Evolutionary conservation across 2,113 vertebrate species (phyloP).

Genomic region (Corydoras sp.): DNA sequence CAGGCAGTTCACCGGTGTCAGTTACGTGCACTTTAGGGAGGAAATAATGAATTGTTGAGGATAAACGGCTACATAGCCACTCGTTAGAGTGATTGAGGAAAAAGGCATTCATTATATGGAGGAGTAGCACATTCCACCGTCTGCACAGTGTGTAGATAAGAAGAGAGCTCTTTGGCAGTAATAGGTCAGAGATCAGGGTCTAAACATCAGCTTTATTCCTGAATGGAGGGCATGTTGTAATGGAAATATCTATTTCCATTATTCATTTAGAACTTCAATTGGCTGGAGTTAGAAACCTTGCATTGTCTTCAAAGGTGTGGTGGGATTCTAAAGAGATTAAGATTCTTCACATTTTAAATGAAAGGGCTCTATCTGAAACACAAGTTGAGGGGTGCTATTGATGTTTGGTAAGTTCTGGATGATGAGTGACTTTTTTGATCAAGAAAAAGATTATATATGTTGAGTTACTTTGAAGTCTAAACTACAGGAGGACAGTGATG

Average conservation of each 20-base stretch:
- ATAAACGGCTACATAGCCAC: not conserved
- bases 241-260: not conserved
- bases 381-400: no score
- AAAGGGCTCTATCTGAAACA: not conserved
- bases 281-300: not conserved
- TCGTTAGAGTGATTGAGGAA: not conserved
- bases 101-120: constrained; percentile 13
- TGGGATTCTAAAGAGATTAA: not conserved
- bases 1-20: not conserved
- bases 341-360: not conserved
- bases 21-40: constrained; percentile 5
- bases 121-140: constrained; percentile 41
- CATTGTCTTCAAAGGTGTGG: not conserved
- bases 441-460: no score
- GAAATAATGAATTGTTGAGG: not conserved
- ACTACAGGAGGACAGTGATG: no score
- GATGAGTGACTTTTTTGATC: no score
- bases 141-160: constrained; percentile 52
- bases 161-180: constrained; percentile 43
- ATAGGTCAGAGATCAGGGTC: constrained; percentile 47
- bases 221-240: constrained; percentile 21
- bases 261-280: not conserved
- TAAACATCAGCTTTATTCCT: constrained; percentile 40
- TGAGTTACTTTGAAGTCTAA: no score
- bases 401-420: no score